These are phyloP conservation scores for Agriotes lineatus DNA, from an alignment of 2,888 invertebrate genomes.

Conservation along the genomic window DNA sequence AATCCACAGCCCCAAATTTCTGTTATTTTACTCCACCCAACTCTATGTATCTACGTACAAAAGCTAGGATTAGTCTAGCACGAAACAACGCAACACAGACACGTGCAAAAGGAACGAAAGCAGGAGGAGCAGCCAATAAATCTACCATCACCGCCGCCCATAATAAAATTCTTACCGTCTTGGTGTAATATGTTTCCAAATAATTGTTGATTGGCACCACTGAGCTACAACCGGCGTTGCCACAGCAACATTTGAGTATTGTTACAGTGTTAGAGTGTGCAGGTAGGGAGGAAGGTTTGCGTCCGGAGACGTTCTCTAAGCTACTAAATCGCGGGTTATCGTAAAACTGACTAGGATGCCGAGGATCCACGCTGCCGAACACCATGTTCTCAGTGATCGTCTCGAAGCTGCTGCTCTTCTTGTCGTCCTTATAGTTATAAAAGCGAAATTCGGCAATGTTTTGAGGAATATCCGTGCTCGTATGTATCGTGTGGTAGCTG, in stretches of 20 bases:
- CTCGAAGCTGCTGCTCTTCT: conserved; percentile 37
- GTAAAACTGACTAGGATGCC: conserved; percentile 12
- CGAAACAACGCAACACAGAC: neutral
- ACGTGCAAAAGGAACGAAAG: conserved; percentile 10
- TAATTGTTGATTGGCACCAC: conserved; percentile 64
- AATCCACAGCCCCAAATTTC: neutral
- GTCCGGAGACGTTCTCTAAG: neutral
- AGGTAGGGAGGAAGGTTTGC: neutral
- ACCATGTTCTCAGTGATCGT: conserved; percentile 38
- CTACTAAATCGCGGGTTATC: conserved; percentile 9
- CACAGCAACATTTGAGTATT: conserved; percentile 58
- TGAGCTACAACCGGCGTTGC: conserved; percentile 38
- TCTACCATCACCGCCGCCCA: conserved; percentile 15
- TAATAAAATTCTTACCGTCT: conserved; percentile 57
- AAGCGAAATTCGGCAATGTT: conserved; percentile 35
- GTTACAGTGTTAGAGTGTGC: conserved; percentile 29
- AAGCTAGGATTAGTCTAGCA: conserved; percentile 4
- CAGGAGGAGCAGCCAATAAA: neutral
- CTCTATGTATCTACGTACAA: neutral
- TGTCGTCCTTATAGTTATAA: conserved; percentile 30
- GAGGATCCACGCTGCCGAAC: conserved; percentile 25
- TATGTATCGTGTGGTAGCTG: conserved; percentile 64
- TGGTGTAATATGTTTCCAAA: conserved; percentile 64
- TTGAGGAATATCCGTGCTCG: conserved; percentile 47
- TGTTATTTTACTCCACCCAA: neutral